Base-by-base conservation (phyloP, 2,797 vertebrate species). In the Pseudochromis fuscus region DNA sequence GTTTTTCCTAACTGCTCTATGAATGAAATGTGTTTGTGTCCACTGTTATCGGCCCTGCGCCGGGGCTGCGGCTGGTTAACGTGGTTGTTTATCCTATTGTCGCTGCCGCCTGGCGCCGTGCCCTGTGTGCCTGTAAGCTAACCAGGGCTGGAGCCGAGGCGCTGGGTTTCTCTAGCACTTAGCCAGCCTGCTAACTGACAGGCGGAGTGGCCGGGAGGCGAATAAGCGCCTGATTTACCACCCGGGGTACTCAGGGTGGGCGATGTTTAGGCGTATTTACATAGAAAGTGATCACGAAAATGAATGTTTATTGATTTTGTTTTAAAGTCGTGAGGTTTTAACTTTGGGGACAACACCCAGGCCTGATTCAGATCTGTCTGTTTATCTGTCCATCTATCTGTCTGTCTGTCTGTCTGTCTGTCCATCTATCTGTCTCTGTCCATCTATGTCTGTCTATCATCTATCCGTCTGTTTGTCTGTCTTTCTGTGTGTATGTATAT, bases 161-260 rank as follows among this genome's bases (percentile, higher is more conserved):
- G 68, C 35, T 74, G 80, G n/a, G n/a, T n/a, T 69, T 56, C 27
- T 70, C 40, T 50, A 78, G 79, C 88, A 60, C 50, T 60, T 81
- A 89, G 86, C 86, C 84, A 70, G 72, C n/a, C 37, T 70, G 86
- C 86, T 87, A 88, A 87, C 80, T 88, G 90, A 87, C 90, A 88
- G 83, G 38, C 80, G 50, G 70, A 71, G 74, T 55, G 67, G 63
- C 65, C 77, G 45, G 72, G 68, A 75, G 75, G 67, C 44, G 51
- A 83, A 78, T 59, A 50, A 42, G 85, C 87, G 84, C 80, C 80
- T 75, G 87, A 68, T 91, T 89, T 72, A 4, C 4, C 18, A 40
- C 53, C 48, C 64, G 7, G 83, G 67, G 19, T 25, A 21, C 42
- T 59, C 72, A 18, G 53, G 72, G n/a, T 44, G 85, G 81, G 75